A percentile compares a stretch with the other conserved stretches of the same genome.
phyloP scores from a whole-genome alignment of 1,140 invertebrate species.

The Chionoecetes opilio region DNA sequence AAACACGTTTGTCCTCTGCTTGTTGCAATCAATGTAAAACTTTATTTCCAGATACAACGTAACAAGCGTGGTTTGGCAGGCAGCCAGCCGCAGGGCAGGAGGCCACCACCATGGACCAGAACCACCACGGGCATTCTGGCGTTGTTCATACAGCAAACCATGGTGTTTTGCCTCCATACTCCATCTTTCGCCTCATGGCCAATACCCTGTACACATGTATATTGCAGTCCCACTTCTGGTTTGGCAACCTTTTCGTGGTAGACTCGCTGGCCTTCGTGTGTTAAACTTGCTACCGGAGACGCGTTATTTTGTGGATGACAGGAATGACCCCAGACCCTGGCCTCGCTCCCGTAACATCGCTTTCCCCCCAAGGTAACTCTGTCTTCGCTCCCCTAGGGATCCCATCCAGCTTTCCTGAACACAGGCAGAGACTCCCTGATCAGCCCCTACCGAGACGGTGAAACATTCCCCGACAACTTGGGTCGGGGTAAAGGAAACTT shows the following conservation, averaged over 20 bases:
- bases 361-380: neutral
- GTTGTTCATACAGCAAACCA: constrained; percentile 46
- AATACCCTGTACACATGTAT: neutral
- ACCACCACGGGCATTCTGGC: constrained; percentile 35
- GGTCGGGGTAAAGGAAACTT: too few relatives aligned
- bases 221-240: neutral
- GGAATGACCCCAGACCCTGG: neutral
- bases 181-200: neutral
- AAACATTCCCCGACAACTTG: too few relatives aligned
- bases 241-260: constrained; percentile 37
- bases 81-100: neutral
- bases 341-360: neutral
- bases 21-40: too few relatives aligned
- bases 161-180: constrained; percentile 20
- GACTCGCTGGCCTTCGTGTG: constrained; percentile 39
- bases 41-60: neutral
- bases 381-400: too few relatives aligned
- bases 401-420: too few relatives aligned
- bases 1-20: too few relatives aligned
- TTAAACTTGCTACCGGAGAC: neutral
- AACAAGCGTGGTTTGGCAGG: constrained; percentile 36
- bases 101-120: constrained; percentile 12
- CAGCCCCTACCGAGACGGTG: too few relatives aligned
- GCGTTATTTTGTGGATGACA: neutral
- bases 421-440: too few relatives aligned